Base-by-base conservation (phyloP, 2,888 invertebrate genomes). In the Zootermopsis nevadensis region DNA sequence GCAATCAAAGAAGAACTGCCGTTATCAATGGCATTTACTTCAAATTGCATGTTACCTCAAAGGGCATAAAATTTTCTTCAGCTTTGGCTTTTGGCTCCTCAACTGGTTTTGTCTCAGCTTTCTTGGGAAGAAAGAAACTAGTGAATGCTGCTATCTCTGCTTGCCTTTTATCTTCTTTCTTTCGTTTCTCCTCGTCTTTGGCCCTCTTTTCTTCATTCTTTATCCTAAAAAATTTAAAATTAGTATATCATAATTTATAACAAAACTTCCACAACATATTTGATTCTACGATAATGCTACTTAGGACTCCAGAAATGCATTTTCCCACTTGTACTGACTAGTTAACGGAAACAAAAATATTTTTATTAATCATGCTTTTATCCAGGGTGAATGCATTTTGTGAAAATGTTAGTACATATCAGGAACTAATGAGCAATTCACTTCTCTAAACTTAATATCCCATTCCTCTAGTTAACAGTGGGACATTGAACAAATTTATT, bases 71-170 rank as follows among this genome's bases (percentile, higher is more conserved):
- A 84, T 91, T 91, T 19, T 91, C 90, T 42, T 85, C 67, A 30
- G 81, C 10, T 31, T 83, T 82, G 19, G 67, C 81, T 53, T 66
- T 55, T 10, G 72, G 69, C n/a, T 86, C 82, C 24, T 82, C 74
- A 8, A 77, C 15, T 6, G 38, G 74, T 88, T 87, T 83, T 91
- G 93, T 87, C 93, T 94, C 84, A 80, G 88, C 87, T 76, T 91
- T 94, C 87, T 93, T 94, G 4, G 93, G 90, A 0, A 95, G 93
- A 89, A 97, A 97, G 88, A 97, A 97, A 87, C 95, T 96, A 0
- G 92, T 94, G 87, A 97, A 97, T 8, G 94, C 94, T 81, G 94
- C 94, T 0, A 95, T 94, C 0, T 94, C 94, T 66, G 79, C 79
- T 35, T 79, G 79, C 31, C 53, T 48, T 86, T 94, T 94, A 22